phyloP scores from a whole-genome alignment of 2,113 vertebrate genomes.

The Dicaeum eximium region DNA sequence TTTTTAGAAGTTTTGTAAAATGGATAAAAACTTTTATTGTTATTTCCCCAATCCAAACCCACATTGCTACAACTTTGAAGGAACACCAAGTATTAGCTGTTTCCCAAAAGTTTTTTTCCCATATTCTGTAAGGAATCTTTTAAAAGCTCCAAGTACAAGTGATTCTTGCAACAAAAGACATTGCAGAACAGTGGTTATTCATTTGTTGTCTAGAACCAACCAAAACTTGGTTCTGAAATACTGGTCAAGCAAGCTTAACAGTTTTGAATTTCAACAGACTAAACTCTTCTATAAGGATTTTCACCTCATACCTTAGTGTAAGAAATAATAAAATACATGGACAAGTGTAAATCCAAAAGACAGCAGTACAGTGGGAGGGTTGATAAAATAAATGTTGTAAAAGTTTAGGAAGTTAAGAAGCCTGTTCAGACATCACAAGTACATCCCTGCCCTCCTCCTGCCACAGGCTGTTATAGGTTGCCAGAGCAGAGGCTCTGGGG shows the following conservation, averaged over 20 bases:
- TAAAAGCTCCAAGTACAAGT: not conserved
- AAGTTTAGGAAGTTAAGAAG: not conserved
- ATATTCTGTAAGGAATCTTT: not conserved
- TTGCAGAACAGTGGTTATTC: not conserved
- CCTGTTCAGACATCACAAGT: not conserved
- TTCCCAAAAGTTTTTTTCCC: not conserved
- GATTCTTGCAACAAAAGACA: not conserved
- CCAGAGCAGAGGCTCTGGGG: not conserved
- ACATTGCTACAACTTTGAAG: too few relatives aligned
- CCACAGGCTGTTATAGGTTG: not conserved
- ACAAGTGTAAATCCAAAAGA: not conserved
- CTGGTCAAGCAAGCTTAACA: not conserved
- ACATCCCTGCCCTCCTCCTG: not conserved
- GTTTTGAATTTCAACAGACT: not conserved
- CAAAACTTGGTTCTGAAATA: not conserved
- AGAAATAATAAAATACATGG: not conserved
- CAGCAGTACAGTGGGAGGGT: fast-evolving
- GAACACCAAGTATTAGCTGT: not conserved
- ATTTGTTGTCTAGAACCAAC: not conserved
- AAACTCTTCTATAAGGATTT: not conserved
- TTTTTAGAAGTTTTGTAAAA: not conserved
- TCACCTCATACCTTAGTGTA: not conserved
- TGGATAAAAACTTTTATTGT: not conserved
- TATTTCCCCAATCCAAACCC: too few relatives aligned
- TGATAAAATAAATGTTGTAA: not conserved